These are phyloP conservation scores for Psittacara wagleri DNA, from an alignment of 2,113 vertebrate species.

Conservation along the genomic window DNA sequence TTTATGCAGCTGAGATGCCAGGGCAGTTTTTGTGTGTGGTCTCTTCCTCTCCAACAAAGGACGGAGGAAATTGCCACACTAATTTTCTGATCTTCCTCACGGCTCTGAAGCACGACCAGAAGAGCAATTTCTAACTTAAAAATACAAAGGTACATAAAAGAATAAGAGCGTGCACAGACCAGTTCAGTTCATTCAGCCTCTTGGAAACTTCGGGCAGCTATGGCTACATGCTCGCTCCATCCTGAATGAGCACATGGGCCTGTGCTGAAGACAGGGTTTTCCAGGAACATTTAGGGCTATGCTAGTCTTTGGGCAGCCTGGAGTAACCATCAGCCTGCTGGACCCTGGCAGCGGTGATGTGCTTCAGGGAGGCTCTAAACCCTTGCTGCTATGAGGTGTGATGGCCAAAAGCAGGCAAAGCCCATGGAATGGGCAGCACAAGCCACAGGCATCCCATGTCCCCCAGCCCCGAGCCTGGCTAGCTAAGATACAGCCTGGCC, in stretches of 20 bases:
- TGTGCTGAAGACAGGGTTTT: not conserved
- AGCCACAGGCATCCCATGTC: fast-evolving
- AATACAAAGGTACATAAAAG: not conserved
- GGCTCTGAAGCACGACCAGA: not conserved
- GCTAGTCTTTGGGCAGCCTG: fast-evolving
- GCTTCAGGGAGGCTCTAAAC: not conserved
- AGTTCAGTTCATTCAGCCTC: not conserved
- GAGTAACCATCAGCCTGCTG: not conserved
- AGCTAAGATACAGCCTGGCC: not conserved
- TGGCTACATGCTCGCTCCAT: fast-evolving
- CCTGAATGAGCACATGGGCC: not conserved
- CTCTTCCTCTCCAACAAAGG: conserved; percentile 28
- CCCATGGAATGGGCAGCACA: fast-evolving
- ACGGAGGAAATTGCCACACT: conserved; percentile 28
- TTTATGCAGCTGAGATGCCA: conserved; percentile 36
- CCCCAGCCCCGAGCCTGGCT: not conserved
- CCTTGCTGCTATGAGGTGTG: fast-evolving
- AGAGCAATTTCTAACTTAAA: conserved; percentile 10
- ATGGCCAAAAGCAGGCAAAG: not conserved
- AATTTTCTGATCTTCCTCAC: conserved; percentile 2
- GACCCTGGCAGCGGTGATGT: not conserved
- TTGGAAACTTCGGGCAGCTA: not conserved
- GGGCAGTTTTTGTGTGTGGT: not conserved
- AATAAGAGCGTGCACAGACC: not conserved
- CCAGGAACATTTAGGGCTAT: not conserved